Evolutionary conservation across 2,797 vertebrate species (phyloP).

Genomic region (Micropoecilia bifurca): DNA sequence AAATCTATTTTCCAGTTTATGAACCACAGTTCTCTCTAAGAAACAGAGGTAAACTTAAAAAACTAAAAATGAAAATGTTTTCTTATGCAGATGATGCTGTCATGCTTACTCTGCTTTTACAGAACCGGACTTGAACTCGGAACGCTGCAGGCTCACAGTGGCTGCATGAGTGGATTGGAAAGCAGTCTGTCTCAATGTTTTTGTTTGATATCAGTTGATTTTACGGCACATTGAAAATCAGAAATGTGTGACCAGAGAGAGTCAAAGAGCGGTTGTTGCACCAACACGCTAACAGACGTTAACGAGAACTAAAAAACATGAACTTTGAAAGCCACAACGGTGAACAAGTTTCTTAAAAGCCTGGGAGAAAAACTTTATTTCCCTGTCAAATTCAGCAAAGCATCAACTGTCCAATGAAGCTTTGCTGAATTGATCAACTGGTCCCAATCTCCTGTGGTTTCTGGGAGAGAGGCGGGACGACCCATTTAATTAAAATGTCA

Average conservation of each 20-base stretch:
- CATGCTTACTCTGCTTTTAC: no score
- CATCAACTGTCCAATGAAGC: not conserved
- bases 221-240: not conserved
- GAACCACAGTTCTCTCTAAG: no score
- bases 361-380: not conserved
- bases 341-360: not conserved
- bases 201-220: not conserved
- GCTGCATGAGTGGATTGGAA: not conserved
- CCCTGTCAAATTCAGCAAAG: not conserved
- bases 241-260: not conserved
- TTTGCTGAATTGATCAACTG: not conserved
- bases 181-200: not conserved
- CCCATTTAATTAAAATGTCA: not conserved
- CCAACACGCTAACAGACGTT: not conserved
- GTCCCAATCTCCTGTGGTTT: not conserved
- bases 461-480: not conserved
- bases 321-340: not conserved
- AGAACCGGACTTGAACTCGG: no score
- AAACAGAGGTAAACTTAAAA: no score
- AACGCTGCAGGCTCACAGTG: not conserved
- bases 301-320: not conserved
- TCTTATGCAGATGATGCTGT: no score
- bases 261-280: not conserved
- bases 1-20: no score
- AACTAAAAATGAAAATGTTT: no score